Evolutionary conservation across 2,797 vertebrate genomes (phyloP).

Genomic region (Sebastes matsubarae): DNA sequence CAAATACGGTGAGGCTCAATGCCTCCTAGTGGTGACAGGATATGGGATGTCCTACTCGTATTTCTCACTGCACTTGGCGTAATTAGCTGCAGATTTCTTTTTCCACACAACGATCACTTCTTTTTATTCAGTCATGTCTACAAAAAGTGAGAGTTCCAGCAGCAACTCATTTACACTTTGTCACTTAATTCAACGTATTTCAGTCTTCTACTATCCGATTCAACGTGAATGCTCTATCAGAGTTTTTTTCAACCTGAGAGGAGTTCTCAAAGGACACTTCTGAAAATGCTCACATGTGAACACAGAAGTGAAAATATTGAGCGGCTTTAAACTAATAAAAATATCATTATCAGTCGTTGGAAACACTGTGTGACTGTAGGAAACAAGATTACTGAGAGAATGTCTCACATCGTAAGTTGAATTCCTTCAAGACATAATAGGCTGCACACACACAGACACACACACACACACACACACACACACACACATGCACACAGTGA

Average conservation of each 20-base stretch:
- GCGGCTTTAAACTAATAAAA: background rate
- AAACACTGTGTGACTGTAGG: background rate
- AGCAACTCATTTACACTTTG: too few species aligned
- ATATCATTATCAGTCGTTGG: background rate
- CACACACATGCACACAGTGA: background rate
- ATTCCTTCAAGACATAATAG: conserved; percentile 27
- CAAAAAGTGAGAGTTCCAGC: too few species aligned
- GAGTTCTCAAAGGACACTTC: background rate
- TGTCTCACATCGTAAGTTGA: background rate
- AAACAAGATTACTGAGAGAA: background rate
- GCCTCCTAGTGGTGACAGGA: too few species aligned
- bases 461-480: background rate
- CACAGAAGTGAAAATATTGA: background rate
- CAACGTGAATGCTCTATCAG: background rate
- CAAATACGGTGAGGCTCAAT: too few species aligned
- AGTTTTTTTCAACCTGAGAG: background rate
- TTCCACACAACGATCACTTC: too few species aligned
- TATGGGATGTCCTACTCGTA: too few species aligned
- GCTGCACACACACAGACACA: background rate
- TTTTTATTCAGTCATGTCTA: too few species aligned
- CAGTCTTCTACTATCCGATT: too few species aligned
- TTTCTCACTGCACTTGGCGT: too few species aligned
- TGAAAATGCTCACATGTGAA: background rate
- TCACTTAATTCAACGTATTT: too few species aligned
- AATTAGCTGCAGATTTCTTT: fast-evolving